Evolutionary conservation across 2,113 vertebrate species (phyloP), one percentile per base, ranked within the genome.

Genomic region (zebrafish (Danio rerio)): DNA sequence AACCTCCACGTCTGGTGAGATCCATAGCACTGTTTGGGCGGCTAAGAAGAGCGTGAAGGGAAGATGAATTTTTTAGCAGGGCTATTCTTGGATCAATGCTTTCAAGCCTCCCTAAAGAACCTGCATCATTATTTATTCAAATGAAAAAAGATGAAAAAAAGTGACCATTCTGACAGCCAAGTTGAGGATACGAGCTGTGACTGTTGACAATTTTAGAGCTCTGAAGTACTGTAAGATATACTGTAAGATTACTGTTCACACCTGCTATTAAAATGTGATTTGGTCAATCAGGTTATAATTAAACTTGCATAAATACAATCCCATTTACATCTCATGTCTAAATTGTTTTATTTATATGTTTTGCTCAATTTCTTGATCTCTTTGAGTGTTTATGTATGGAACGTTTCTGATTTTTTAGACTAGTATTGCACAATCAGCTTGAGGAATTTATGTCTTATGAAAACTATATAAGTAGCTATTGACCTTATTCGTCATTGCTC

Each of bases 91-190:
- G 93, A 94, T 95, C 94, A 94, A 91, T 91, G 87, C 92, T 89
- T 94, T 91, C 92, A 92, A 92, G 93, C 86, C 90, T 87, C 93
- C 93, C 89, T 91, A 91, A 93, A 94, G 92, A 94, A 91, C 89
- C 94, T 90, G 87, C 89, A 91, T 93, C 91, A 95, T 95, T 88
- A 94, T 95, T 96, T 94, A 96, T 95, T 96, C n/a, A 95, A 85
- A 89, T 71, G 81, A 84, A 79, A 77, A 74, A 71, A 15, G 89
- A 92, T 92, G 90, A 31, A 91, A 92, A 92, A 91, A 89, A 79
- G 45, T 82, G 83, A 84, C 21, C 87, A 88, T 90, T 43, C 85
- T 85, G 89, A 91, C 70, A 89, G 62, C 47, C 92, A 87, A 45
- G 87, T 49, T 84, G 83, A 85, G 71, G 81, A 62, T 63, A 62